A percentile compares a stretch with the other conserved stretches of the same genome.
Evolutionary conservation across 2,888 invertebrate genomes (phyloP).

Genomic region (Xiphydria camelus): DNA sequence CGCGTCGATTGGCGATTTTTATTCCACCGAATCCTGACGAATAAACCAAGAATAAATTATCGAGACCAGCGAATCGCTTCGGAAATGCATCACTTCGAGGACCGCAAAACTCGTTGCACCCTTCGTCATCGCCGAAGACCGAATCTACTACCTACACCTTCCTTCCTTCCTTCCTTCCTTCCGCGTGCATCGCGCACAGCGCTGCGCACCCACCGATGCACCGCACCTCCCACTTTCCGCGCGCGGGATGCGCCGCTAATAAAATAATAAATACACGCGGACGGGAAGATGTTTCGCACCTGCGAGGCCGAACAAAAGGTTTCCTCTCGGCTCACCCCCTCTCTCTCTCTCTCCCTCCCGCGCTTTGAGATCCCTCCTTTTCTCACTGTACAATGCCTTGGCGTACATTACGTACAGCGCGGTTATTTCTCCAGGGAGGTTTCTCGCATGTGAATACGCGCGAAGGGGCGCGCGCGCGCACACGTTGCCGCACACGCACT

Average conservation of each 20-base stretch:
- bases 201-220: too few relatives aligned
- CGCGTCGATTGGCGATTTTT: too few relatives aligned
- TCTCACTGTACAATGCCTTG: conserved; percentile 47
- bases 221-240: too few relatives aligned
- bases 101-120: too few relatives aligned
- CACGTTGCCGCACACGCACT: not conserved
- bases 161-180: too few relatives aligned
- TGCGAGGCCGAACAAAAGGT: conserved; percentile 11
- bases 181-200: too few relatives aligned
- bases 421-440: conserved; percentile 55
- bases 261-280: conserved; percentile 40
- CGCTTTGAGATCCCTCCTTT: conserved; percentile 28
- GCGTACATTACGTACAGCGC: conserved; percentile 52
- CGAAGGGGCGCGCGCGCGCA: conserved; percentile 11
- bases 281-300: conserved; percentile 15
- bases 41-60: too few relatives aligned
- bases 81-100: too few relatives aligned
- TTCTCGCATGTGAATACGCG: conserved; percentile 46
- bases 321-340: conserved; percentile 22
- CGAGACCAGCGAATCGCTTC: too few relatives aligned
- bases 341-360: conserved; percentile 21
- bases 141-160: too few relatives aligned
- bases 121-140: too few relatives aligned
- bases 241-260: conserved; percentile 28
- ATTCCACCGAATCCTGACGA: too few relatives aligned